Evolutionary conservation across 2,113 vertebrate genomes (phyloP).

Genomic region (Nyctibius bracteatus): DNA sequence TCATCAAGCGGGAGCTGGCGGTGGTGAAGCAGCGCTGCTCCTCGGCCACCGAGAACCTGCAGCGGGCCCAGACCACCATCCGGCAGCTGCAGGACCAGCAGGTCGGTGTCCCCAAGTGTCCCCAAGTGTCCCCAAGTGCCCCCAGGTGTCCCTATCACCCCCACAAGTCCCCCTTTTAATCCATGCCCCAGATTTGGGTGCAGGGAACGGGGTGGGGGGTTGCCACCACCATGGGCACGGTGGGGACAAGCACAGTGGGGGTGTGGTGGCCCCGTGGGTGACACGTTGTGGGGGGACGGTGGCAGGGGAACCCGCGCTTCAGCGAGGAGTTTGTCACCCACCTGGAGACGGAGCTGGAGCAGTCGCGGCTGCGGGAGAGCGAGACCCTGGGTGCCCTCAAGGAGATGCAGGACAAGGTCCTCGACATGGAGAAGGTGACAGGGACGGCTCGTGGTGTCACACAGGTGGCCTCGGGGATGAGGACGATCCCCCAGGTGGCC

Average conservation of each 20-base stretch:
- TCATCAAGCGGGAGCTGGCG: constrained; percentile 91
- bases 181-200: rapidly evolving
- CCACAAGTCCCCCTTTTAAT: neutral
- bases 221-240: neutral
- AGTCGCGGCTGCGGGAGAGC: constrained; percentile 83
- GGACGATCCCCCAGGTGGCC: neutral
- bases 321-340: constrained; percentile 85
- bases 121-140: neutral
- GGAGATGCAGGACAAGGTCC: constrained; percentile 95
- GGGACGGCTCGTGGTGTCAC: neutral
- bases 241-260: neutral
- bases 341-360: constrained; percentile 87
- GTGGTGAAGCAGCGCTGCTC: constrained; percentile 87
- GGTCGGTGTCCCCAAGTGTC: constrained; percentile 40
- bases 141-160: rapidly evolving
- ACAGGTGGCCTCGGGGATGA: neutral
- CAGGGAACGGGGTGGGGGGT: no score
- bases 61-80: constrained; percentile 88
- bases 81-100: constrained; percentile 85
- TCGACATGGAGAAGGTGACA: constrained; percentile 90
- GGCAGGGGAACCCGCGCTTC: constrained; percentile 72
- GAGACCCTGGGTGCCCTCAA: constrained; percentile 87
- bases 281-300: neutral
- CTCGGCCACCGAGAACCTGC: constrained; percentile 82
- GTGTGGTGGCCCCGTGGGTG: neutral